Percentiles rank a stretch among this genome's conserved stretches.
phyloP scores from a whole-genome alignment of 2,113 vertebrate genomes.

The Corythornis cristatus region DNA sequence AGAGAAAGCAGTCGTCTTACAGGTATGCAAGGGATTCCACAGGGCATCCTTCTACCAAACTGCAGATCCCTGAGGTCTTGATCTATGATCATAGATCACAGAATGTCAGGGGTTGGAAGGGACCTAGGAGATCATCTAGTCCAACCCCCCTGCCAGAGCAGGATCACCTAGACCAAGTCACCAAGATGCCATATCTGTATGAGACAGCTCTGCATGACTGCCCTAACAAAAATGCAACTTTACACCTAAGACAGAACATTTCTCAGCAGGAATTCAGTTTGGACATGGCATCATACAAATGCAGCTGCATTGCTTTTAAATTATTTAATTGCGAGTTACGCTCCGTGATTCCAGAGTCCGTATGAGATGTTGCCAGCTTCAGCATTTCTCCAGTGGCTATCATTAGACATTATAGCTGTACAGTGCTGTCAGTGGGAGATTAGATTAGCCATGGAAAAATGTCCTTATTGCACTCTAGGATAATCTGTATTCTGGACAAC shows the following conservation, averaged over 20 bases:
- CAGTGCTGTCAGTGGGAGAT: background rate
- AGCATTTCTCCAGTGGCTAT: background rate
- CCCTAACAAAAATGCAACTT: background rate
- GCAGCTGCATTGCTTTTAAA: background rate
- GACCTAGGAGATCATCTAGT: too few relatives aligned
- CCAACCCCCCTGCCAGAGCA: too few relatives aligned
- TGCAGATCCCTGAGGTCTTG: background rate
- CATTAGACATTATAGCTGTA: background rate
- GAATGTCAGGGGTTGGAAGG: too few relatives aligned
- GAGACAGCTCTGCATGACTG: background rate
- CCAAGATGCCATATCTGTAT: background rate
- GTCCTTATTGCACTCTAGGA: background rate
- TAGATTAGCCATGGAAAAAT: slow-evolving; percentile 6
- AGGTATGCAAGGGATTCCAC: background rate
- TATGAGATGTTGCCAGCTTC: background rate
- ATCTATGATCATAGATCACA: background rate
- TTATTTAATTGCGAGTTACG: background rate
- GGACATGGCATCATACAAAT: background rate
- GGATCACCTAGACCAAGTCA: background rate
- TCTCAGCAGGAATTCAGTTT: background rate
- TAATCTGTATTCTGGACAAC: background rate
- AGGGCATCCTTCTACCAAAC: background rate
- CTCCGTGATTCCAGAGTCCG: background rate
- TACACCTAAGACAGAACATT: background rate
- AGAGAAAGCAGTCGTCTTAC: background rate